Conservation (phyloP, 2,797 vertebrate species). For the Garrulus glandarius region DNA sequence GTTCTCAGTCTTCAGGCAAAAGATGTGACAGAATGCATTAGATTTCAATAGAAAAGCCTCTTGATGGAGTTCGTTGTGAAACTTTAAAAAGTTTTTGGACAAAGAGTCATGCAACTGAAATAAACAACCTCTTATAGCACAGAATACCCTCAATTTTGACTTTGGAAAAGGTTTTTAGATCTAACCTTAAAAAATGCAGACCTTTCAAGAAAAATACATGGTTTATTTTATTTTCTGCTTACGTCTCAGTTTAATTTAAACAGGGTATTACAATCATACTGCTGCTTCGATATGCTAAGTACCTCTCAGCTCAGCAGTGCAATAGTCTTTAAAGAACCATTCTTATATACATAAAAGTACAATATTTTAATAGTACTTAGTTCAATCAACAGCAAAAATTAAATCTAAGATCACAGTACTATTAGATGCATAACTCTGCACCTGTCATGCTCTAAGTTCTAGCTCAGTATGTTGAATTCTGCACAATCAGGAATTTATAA, state of each 20-base stretch:
- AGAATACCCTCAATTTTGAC: not conserved
- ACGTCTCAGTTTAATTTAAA: not conserved
- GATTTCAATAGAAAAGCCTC: not conserved
- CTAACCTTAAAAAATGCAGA: not conserved
- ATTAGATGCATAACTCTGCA: not conserved
- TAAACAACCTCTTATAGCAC: not conserved
- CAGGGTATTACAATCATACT: not conserved
- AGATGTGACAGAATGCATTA: conserved; percentile 62
- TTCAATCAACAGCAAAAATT: not conserved
- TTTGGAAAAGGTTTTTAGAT: not conserved
- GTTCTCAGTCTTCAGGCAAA: conserved; percentile 3
- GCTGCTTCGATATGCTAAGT: not conserved
- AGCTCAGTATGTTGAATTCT: not conserved
- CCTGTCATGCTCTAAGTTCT: not conserved
- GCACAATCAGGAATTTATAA: not conserved
- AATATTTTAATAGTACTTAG: not conserved
- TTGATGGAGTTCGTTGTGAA: not conserved
- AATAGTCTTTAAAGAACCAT: not conserved
- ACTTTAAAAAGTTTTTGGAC: conserved; percentile 9
- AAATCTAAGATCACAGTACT: not conserved
- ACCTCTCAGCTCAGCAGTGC: not conserved
- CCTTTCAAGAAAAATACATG: not conserved
- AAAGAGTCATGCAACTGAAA: not conserved
- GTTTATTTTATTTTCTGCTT: not conserved
- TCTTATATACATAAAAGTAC: not conserved